These are phyloP conservation scores for Eremophila alpestris DNA, from an alignment of 2,797 vertebrate species.

Conservation along the genomic window DNA sequence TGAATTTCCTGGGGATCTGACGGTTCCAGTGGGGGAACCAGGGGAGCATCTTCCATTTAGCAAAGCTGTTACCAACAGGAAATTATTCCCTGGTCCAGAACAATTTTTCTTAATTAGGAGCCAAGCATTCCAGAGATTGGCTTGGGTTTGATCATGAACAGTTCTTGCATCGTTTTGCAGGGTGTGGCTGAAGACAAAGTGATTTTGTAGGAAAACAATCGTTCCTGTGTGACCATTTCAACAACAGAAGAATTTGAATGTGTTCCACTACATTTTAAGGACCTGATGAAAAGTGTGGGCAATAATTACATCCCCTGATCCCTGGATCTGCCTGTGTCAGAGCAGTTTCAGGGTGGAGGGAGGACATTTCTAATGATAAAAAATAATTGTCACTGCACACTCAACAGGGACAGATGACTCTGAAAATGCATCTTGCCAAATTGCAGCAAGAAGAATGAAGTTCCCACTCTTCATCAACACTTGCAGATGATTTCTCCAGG, in stretches of 20 bases:
- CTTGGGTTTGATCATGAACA: background rate
- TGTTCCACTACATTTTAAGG: background rate
- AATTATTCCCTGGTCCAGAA: background rate
- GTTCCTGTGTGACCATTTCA: background rate
- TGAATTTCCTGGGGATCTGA: background rate
- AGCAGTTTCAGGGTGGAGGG: background rate
- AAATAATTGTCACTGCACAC: background rate
- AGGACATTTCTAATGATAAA: background rate
- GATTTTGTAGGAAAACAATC: background rate
- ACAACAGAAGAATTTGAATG: background rate
- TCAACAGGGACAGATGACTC: background rate
- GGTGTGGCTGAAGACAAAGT: background rate
- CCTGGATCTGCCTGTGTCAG: background rate
- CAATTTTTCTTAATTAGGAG: background rate
- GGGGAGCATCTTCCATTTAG: background rate
- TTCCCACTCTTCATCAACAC: background rate
- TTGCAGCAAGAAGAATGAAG: background rate
- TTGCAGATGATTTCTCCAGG: constrained; percentile 14
- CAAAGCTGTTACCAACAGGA: background rate
- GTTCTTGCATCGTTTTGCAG: background rate
- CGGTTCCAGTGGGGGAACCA: background rate
- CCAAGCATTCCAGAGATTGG: background rate
- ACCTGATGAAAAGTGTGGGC: background rate
- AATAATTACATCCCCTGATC: background rate
- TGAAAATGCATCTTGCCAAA: background rate